Base-by-base conservation (phyloP, 2,888 invertebrate genomes). In the Dasypolia templi region DNA sequence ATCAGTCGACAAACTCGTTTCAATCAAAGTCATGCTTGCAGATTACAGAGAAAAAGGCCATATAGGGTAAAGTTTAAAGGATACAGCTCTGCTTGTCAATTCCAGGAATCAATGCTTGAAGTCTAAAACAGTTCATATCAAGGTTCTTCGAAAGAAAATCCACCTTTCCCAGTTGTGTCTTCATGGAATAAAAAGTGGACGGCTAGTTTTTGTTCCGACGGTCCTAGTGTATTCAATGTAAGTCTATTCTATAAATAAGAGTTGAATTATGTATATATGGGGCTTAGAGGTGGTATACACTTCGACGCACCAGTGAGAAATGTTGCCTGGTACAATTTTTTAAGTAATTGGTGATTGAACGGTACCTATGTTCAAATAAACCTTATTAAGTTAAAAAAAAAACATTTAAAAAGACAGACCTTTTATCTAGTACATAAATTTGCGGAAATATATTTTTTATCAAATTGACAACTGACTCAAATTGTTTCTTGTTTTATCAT, bases 171-270 rank as follows among this genome's bases (percentile, higher is more conserved):
- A 44, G 44, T 44, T 26, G 9, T 11, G 44, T 74, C 56, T 79
- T 70, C 32, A 65, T 53, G 12, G 44, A 46, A 46, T 59, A 79
- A 80, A 79, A 78, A 79, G 69, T 51, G n/a, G 55, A 55, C 35
- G 42, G 35, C 66, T 55, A 72, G 77, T 80, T 86, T 85, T 86
- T 86, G 72, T 82, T 42, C 63, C 22, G 29, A 55, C 32, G 14
- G 29, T 58, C 66, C 63, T 59, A 39, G 66, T 65, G 58, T 70
- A 79, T 79, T 82, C 81, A 72, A 81, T 80, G 77, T 70, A 58
- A 72, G 79, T 62, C 86, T 91, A 91, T 79, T 64, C 88, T 91
- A 92, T 90, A 90, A 92, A 92, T 92, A 92, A 87, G 66, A 72
- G 63, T 81, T 91, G 89, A 89, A 91, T 92, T 86, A 92, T 91